phyloP scores from a whole-genome alignment of 2,113 vertebrate species.

The Pheucticus melanocephalus region DNA sequence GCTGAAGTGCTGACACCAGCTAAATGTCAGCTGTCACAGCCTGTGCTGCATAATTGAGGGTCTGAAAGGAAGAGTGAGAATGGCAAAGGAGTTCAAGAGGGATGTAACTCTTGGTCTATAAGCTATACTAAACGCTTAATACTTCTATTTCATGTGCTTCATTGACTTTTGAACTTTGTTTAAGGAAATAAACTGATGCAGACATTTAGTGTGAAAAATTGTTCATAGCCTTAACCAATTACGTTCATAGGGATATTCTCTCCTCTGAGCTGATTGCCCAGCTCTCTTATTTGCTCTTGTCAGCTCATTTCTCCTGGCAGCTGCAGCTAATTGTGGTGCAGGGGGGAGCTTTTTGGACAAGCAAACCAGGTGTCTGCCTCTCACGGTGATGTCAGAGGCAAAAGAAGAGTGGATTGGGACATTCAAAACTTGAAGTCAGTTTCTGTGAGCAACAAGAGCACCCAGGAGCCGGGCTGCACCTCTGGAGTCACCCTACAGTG shows the following conservation, averaged over 20 bases:
- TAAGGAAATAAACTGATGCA: not conserved
- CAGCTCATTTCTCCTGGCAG: not conserved
- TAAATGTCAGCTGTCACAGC: not conserved
- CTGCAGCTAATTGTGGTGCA: not conserved
- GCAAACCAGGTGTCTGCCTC: not conserved
- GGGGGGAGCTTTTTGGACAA: not conserved
- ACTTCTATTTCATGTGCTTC: not conserved
- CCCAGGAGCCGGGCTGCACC: not conserved
- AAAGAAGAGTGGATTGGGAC: not conserved
- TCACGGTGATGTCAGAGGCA: not conserved
- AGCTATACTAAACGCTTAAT: not conserved
- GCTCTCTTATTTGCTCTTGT: not conserved
- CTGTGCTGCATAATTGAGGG: fast-evolving
- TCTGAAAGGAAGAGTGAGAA: not conserved
- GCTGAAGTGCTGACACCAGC: not conserved
- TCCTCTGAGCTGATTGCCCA: not conserved
- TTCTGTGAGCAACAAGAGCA: not conserved
- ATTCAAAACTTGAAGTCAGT: not conserved
- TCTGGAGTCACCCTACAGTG: no score
- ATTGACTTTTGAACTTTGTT: not conserved
- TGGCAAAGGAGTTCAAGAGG: not conserved
- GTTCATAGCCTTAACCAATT: not conserved
- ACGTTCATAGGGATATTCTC: not conserved
- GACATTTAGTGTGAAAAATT: not conserved
- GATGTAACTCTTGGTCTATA: not conserved